A percentile compares a stretch with the other conserved stretches of the same genome.
Evolutionary conservation across 2,888 invertebrate species (phyloP).

Genomic region (Eupithecia insigniata): DNA sequence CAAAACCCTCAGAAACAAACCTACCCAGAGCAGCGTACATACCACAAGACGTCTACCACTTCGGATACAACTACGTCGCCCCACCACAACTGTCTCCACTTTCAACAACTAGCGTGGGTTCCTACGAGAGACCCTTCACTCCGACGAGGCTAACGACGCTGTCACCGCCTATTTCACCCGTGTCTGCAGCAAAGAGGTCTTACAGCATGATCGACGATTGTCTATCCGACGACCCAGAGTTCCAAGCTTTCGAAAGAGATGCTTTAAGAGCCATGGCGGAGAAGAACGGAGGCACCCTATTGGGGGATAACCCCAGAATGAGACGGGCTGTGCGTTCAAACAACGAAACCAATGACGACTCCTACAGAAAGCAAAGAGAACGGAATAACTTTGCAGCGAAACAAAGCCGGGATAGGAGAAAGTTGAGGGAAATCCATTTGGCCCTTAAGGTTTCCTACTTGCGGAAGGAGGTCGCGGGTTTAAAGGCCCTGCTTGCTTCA

Average conservation of each 20-base stretch:
- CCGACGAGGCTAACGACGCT: conserved; percentile 39
- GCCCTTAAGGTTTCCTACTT: conserved; percentile 94
- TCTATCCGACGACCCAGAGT: conserved; percentile 81
- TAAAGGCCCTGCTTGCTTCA: conserved; percentile 56
- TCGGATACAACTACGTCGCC: conserved; percentile 44
- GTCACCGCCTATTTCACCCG: conserved; percentile 55
- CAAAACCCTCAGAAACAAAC: conserved; percentile 47
- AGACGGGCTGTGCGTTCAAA: conserved; percentile 75
- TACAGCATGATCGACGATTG: conserved; percentile 50
- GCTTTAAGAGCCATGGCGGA: conserved; percentile 87
- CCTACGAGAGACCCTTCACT: conserved; percentile 45
- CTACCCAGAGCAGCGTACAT: neutral
- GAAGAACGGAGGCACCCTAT: conserved; percentile 81
- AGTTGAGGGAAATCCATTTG: conserved; percentile 96
- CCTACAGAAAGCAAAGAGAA: conserved; percentile 93
- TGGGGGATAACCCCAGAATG: conserved; percentile 87
- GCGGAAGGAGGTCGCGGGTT: conserved; percentile 58
- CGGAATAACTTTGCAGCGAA: conserved; percentile 98
- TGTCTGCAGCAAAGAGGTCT: conserved; percentile 38
- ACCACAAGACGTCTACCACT: conserved; percentile 40
- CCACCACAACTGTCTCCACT: conserved; percentile 53
- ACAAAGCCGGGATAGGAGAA: conserved; percentile 94
- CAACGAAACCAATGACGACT: conserved; percentile 85
- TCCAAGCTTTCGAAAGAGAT: conserved; percentile 87
- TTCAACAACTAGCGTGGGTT: conserved; percentile 50